Evolutionary conservation across 1,140 invertebrate genomes (phyloP), one percentile per base, ranked within the genome.

Genomic region (Diprion similis): DNA sequence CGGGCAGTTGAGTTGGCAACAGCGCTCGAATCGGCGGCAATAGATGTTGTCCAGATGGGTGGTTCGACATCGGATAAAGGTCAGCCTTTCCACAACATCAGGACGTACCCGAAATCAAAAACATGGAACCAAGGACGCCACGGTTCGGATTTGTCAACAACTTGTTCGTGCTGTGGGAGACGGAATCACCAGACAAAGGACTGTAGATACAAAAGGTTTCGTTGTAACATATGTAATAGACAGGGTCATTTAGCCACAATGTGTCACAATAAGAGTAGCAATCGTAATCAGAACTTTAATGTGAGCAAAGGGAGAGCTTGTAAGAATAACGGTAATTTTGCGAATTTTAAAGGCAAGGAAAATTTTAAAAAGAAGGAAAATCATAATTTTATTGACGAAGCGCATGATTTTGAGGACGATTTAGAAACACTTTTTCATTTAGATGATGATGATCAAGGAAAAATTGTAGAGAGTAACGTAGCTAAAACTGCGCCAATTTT

Each of bases 1-100:
- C 76, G 77, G 67, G 78, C 78, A 8, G 70, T 81, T 4, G 79
- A 83, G 46, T 69, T 83, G 47, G 81, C 81, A 11, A 65, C 77
- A 18, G 37, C 71, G 15, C 59, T 78, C 13, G 79, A 79, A 45
- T 51, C 77, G 46, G 73, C 77, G 8, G 66, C 37, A 10, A 71
- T 51, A 37, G 74, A 77, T 71, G 72, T 66, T 70, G 69, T 72
- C 46, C 67, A 73, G 51, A 73, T 76, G 72, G n/a, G n/a, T n/a
- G n/a, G n/a, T n/a, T n/a, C n/a, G n/a, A n/a, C n/a, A n/a, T n/a
- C n/a, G n/a, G 18, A 68, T 45, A 10, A 9, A n/a, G n/a, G 51
- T n/a, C n/a, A n/a, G n/a, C n/a, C n/a, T n/a, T n/a, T n/a, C n/a
- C 8, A 70, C 11, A 45, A 45, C 46, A 68, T 71, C 47, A n/a